Base-by-base conservation (phyloP, 2,888 invertebrate species). In the Stenchaetothrips biformis region DNA sequence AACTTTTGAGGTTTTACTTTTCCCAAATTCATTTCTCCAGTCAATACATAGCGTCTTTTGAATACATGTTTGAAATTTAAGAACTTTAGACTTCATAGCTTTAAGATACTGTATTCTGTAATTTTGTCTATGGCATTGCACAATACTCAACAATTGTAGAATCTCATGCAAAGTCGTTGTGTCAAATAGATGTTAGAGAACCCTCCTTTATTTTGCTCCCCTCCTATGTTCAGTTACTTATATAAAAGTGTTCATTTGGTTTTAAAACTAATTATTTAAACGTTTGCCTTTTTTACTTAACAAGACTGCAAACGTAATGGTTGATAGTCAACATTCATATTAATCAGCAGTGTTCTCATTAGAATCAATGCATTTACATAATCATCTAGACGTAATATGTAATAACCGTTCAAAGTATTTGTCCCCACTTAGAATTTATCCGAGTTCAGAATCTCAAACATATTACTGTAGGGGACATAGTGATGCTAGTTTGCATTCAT, bases 271-370 rank as follows among this genome's bases (percentile, higher is more conserved):
- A 74, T 37, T 74, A 21, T 74, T 21, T 74, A 74, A 25, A 74
- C 25, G 67, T 74, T 74, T 74, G 67, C 67, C 67, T 25, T 74
- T 74, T 74, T 74, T 25, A 74, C 67, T 74, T 74, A 74, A 74
- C 25, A 74, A 74, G 67, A 74, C 67, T 74, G 67, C 67, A 74
- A 74, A 74, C 67, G 67, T 21, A 74, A 11, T 74, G 67, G 21
- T 7, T 74, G 11, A n/a, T 74, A 25, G 67, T 74, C 67, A 74
- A 74, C 11, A 11, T 74, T 74, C 67, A 74, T 74, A 74, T 21
- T 74, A 74, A 21, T 74, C 67, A 25, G 21, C 25, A 21, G 11
- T 25, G 25, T 25, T 74, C 21, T 74, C 67, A 74, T 74, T 74
- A 25, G 67, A 74, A 25, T 74, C 25, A 21, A 74, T 74, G 21